A percentile compares a stretch with the other conserved stretches of the same genome.
These are phyloP conservation scores for Coenobita brevimanus DNA, from an alignment of 1,140 invertebrate species.

Conservation along the genomic window DNA sequence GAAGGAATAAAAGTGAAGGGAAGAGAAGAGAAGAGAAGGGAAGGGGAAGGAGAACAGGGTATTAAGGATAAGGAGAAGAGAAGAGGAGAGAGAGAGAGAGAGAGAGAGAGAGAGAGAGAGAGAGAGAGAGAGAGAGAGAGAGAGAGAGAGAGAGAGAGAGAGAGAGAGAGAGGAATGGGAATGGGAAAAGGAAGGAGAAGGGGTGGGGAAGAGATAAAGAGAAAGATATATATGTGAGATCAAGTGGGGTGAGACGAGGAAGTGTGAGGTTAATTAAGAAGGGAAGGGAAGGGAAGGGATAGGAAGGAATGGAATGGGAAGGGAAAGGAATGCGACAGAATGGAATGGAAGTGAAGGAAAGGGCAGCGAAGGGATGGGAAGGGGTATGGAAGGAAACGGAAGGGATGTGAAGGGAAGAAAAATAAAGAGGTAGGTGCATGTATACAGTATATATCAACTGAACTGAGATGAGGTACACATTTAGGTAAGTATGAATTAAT, in stretches of 20 bases:
- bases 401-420: background rate
- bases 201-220: background rate
- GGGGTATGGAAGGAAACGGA: background rate
- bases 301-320: background rate
- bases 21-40: no score
- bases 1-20: no score
- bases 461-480: no score
- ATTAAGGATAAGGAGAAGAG: background rate
- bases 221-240: background rate
- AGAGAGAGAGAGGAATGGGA: background rate
- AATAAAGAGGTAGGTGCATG: background rate
- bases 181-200: background rate
- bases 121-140: background rate
- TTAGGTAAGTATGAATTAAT: no score
- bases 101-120: background rate
- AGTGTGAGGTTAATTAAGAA: background rate
- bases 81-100: background rate
- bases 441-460: no score
- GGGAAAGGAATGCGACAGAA: background rate
- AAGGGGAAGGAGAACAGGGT: background rate
- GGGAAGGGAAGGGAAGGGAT: background rate
- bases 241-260: background rate
- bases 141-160: background rate
- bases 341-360: background rate
- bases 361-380: background rate